phyloP scores from a whole-genome alignment of 2,888 invertebrate genomes.

The Mimumesa dahlbomi region DNA sequence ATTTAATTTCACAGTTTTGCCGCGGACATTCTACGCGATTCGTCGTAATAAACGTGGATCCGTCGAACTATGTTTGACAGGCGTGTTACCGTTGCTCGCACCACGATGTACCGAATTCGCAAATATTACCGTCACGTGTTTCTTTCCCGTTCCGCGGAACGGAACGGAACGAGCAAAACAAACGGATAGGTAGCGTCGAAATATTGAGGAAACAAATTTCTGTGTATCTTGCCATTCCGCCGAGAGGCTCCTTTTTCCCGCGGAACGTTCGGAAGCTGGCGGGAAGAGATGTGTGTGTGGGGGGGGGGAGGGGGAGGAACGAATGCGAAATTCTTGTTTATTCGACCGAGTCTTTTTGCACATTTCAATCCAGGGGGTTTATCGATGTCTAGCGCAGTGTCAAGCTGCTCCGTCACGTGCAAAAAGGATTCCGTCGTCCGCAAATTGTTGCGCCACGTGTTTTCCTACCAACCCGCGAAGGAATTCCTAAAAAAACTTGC shows the following conservation, averaged over 20 bases:
- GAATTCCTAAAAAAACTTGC: too few relatives aligned
- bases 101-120: conserved; percentile 13
- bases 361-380: neutral
- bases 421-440: neutral
- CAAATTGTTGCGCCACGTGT: conserved; percentile 2
- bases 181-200: neutral
- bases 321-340: neutral
- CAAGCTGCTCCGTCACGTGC: neutral
- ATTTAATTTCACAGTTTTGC: too few relatives aligned
- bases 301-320: neutral
- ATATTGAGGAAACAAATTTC: conserved; percentile 14
- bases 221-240: neutral
- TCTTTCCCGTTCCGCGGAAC: neutral
- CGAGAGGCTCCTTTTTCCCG: neutral
- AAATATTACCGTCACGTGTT: conserved; percentile 21
- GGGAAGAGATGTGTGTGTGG: too few relatives aligned
- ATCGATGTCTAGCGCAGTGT: neutral
- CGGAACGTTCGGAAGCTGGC: neutral
- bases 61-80: conserved; percentile 16
- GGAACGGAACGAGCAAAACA: conserved; percentile 16
- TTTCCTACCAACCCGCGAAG: too few relatives aligned
- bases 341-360: neutral
- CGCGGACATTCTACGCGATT: conserved; percentile 17
- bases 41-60: conserved; percentile 13
- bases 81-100: conserved; percentile 3